These are phyloP conservation scores for Stenichneumon culpator DNA, from an alignment of 2,888 invertebrate species.

Conservation along the genomic window DNA sequence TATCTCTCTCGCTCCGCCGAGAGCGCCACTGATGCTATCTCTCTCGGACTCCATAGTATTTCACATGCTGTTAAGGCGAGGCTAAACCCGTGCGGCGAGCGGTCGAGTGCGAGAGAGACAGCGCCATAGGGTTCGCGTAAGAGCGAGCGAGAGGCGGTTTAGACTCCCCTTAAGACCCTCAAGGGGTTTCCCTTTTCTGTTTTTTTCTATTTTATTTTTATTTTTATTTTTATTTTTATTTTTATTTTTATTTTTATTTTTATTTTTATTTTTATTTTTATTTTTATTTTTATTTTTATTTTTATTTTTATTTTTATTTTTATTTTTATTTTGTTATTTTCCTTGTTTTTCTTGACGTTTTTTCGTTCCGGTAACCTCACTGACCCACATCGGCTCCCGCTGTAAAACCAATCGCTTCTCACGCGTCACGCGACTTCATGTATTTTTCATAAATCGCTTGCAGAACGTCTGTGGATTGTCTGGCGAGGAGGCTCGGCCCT, in stretches of 20 bases:
- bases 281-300: neutral
- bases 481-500: conserved; percentile 27
- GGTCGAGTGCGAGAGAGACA: too few relatives aligned
- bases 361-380: neutral
- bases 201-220: neutral
- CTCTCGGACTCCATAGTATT: too few relatives aligned
- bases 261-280: neutral
- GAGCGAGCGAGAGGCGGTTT: too few relatives aligned
- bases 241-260: neutral
- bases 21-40: too few relatives aligned
- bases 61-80: too few relatives aligned
- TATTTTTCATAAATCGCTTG: conserved; percentile 32
- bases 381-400: neutral
- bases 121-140: too few relatives aligned
- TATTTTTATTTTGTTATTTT: neutral
- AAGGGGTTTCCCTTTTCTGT: neutral
- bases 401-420: conserved; percentile 16
- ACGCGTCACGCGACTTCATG: conserved; percentile 39
- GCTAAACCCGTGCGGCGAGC: too few relatives aligned
- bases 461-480: conserved; percentile 50
- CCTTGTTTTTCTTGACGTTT: neutral
- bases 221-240: neutral
- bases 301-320: neutral
- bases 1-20: too few relatives aligned
- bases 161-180: too few relatives aligned